A percentile compares a stretch with the other conserved stretches of the same genome.
Evolutionary conservation across 2,797 vertebrate genomes (phyloP).

Genomic region (Gallinago solitaria): DNA sequence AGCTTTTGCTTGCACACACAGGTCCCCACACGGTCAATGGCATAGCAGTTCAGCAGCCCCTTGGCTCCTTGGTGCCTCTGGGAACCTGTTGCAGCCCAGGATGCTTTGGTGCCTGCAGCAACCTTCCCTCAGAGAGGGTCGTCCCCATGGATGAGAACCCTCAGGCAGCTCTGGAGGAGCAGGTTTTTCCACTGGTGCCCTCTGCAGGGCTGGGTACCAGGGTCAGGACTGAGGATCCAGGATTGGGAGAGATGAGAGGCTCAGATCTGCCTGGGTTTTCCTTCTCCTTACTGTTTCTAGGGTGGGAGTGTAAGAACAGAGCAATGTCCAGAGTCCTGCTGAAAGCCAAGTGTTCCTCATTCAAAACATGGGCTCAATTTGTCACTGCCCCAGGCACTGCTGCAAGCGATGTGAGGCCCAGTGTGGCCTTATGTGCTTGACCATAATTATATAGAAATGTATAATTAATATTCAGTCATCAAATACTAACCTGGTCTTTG

Average conservation of each 20-base stretch:
- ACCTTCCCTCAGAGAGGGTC: background rate
- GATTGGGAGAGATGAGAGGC: background rate
- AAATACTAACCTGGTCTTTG: background rate
- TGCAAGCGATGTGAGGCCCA: accelerated
- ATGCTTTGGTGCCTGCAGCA: background rate
- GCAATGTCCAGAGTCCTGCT: background rate
- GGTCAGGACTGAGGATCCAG: background rate
- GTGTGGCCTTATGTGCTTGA: accelerated
- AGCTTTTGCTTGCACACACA: background rate
- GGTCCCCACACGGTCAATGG: background rate
- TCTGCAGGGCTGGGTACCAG: background rate
- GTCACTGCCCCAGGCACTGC: background rate
- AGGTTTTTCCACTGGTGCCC: background rate
- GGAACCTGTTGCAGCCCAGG: background rate
- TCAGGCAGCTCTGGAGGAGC: background rate
- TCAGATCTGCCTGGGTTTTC: background rate
- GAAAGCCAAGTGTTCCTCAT: background rate
- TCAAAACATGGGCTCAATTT: accelerated
- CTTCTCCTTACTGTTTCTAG: background rate
- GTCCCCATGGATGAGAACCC: background rate
- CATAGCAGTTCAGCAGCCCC: background rate
- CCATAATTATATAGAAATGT: background rate
- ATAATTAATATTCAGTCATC: background rate
- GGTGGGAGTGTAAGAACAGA: background rate
- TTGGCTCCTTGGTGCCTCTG: background rate